Conservation (phyloP, 2,113 vertebrate genomes). For the Phalacrocorax brasilianus region DNA sequence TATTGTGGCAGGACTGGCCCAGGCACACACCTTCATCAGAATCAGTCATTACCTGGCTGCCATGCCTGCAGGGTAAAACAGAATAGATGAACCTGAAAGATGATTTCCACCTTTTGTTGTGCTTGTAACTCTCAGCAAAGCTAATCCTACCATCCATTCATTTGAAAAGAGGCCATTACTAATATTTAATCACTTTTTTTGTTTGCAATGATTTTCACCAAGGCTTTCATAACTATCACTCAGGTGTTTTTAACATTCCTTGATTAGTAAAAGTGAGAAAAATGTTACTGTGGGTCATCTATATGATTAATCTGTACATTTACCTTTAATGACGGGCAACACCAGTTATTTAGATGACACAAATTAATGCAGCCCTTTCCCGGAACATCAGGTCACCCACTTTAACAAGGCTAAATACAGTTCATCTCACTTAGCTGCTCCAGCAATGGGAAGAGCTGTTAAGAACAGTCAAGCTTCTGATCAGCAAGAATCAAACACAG, state of each 20-base stretch:
- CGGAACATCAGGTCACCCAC: background rate
- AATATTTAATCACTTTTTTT: background rate
- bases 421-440: constrained; percentile 2
- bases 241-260: background rate
- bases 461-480: background rate
- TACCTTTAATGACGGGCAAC: background rate
- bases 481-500: background rate
- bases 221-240: background rate
- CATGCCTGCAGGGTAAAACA: background rate
- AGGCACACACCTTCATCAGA: background rate
- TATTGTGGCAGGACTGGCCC: background rate
- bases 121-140: background rate
- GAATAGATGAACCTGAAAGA: background rate
- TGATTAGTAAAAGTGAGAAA: background rate
- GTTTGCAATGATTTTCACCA: background rate
- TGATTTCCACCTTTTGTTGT: background rate
- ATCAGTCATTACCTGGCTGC: background rate
- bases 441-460: background rate
- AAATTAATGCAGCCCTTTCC: background rate
- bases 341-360: background rate
- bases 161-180: background rate
- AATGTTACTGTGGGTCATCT: background rate
- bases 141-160: background rate
- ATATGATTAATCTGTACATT: background rate
- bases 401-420: constrained; percentile 1